Base-by-base conservation (phyloP, 2,797 vertebrate genomes). In the Pampus argenteus region DNA sequence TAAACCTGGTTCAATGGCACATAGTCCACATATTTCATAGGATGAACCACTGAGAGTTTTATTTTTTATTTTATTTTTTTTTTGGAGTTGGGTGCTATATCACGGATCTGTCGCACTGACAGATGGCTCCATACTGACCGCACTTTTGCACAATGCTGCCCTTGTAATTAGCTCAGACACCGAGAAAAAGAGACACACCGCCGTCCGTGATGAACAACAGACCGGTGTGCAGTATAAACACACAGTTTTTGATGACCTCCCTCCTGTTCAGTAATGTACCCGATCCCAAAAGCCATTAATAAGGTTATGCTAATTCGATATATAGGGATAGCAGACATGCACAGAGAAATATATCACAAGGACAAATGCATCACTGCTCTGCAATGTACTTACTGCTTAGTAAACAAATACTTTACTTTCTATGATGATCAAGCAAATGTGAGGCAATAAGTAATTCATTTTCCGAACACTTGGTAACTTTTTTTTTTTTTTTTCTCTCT, bases 281-380 rank as follows among this genome's bases (percentile, higher is more conserved):
- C 80, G 79, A 88, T 88, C 79, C 79, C 86, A 36, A 52, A 78
- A 87, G 74, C 70, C 82, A 87, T 93, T 91, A 86, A 89, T 88
- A 86, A 78, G 86, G 73, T 80, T 85, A 89, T 89, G 88, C 75
- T 87, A 89, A 91, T 92, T 82, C 44, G 11, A 84, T 73, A 84
- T 73, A 62, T 44, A 56, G 57, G 61, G 73, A 83, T 74, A 72
- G 74, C 65, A 57, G 66, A 76, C 65, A 58, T 49, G 65, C 49
- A 18, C 66, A 42, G 48, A 65, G 62, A 85, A 82, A 91, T 84
- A 80, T 25, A 87, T 86, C 83, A 84, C 36, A 26, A 77, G 75
- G 81, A 83, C 48, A 76, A 83, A 84, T 84, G 74, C 56, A 42
- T 82, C 56, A 71, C 48, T 17, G 79, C 51, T 36, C 61, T 28